Conservation (phyloP, 2,888 invertebrate species). For the Elmis aenea region DNA sequence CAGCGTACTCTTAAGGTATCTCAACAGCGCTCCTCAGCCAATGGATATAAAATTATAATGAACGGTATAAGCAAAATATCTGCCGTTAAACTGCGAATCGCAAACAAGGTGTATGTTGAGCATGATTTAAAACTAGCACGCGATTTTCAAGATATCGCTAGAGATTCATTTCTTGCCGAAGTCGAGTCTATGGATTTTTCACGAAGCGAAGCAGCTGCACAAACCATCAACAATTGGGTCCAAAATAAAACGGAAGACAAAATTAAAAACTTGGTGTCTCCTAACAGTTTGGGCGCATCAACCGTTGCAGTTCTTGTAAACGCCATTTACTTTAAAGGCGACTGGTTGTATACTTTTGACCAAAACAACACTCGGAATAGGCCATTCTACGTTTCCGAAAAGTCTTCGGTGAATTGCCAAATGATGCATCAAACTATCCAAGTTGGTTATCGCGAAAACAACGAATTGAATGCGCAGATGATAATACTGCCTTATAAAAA, state of each 20-base stretch:
- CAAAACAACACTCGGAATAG: slow-evolving; percentile 51
- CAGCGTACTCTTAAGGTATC: slow-evolving; percentile 26
- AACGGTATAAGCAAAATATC: slow-evolving; percentile 33
- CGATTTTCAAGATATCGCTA: slow-evolving; percentile 54
- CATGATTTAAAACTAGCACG: slow-evolving; percentile 50
- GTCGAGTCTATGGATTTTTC: slow-evolving; percentile 60
- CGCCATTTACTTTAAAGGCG: slow-evolving; percentile 80
- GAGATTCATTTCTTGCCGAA: slow-evolving; percentile 58
- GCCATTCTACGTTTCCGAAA: slow-evolving; percentile 59
- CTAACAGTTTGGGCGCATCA: slow-evolving; percentile 50
- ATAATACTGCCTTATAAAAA: slow-evolving; percentile 69
- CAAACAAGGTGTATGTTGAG: slow-evolving; percentile 65
- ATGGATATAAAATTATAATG: slow-evolving; percentile 28
- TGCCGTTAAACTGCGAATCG: slow-evolving; percentile 59
- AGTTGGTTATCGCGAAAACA: slow-evolving; percentile 49
- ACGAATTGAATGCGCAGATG: slow-evolving; percentile 54
- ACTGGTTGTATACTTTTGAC: slow-evolving; percentile 67
- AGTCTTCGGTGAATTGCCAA: slow-evolving; percentile 56
- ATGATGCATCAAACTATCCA: slow-evolving; percentile 64
- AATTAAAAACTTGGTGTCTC: slow-evolving; percentile 69
- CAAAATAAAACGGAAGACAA: slow-evolving; percentile 72
- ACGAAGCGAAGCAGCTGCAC: slow-evolving; percentile 48
- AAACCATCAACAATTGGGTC: slow-evolving; percentile 75
- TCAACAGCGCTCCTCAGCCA: slow-evolving; percentile 23
- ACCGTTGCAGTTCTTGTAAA: slow-evolving; percentile 73